Conservation (phyloP, 2,113 vertebrate species). For the Phainopepla nitens region DNA sequence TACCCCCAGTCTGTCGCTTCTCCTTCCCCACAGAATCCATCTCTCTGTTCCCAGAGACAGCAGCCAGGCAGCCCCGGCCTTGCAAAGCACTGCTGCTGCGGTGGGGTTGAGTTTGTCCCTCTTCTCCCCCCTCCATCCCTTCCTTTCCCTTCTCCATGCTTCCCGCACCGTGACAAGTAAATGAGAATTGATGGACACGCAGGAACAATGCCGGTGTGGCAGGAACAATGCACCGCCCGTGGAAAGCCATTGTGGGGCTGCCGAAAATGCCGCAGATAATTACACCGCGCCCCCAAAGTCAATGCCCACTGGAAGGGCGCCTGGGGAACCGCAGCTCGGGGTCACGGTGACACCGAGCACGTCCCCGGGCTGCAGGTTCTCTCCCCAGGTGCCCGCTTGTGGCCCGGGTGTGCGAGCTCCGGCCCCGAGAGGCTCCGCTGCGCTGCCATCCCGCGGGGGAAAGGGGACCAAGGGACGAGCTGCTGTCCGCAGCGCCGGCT, state of each 20-base stretch:
- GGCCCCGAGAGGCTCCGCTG: not conserved
- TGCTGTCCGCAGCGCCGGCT: not conserved
- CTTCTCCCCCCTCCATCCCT: not conserved
- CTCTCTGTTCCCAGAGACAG: not conserved
- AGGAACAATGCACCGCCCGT: constrained; percentile 43
- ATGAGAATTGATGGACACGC: constrained; percentile 63
- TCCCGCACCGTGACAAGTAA: constrained; percentile 65
- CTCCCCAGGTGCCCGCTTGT: not conserved
- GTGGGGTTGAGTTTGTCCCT: not conserved
- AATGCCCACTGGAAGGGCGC: constrained; percentile 18
- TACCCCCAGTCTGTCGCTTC: not conserved
- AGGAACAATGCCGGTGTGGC: constrained; percentile 52
- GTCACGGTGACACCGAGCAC: constrained; percentile 35
- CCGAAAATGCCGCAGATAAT: constrained; percentile 47
- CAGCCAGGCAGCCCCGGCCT: not conserved
- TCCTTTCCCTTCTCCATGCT: constrained; percentile 17
- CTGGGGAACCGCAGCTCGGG: not conserved
- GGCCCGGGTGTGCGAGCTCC: not conserved
- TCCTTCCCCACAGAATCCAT: not conserved
- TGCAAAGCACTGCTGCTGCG: not conserved
- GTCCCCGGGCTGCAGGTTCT: not conserved
- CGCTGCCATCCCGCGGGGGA: not conserved
- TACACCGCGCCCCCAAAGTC: not conserved
- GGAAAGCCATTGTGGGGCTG: constrained; percentile 55
- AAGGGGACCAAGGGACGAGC: not conserved